phyloP scores from a whole-genome alignment of 2,113 vertebrate genomes.

The Boleophthalmus pectinirostris region DNA sequence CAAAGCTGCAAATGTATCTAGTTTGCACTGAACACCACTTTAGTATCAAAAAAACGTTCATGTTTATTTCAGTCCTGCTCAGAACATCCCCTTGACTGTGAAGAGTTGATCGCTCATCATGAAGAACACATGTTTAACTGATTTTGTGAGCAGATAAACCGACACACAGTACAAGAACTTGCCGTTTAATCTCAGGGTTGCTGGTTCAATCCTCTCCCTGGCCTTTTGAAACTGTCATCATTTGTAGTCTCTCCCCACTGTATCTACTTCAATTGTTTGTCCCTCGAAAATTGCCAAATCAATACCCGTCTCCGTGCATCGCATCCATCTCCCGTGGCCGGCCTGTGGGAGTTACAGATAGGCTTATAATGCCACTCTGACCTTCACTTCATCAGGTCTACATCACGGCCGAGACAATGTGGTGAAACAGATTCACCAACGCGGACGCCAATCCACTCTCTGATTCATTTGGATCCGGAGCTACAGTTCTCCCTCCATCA shows the following conservation, averaged over 20 bases:
- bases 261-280: slow-evolving; percentile 14
- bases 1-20: not conserved
- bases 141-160: too few species aligned
- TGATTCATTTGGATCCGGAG: slow-evolving; percentile 27
- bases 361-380: slow-evolving; percentile 30
- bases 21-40: too few species aligned
- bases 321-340: slow-evolving; percentile 43
- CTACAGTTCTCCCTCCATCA: slow-evolving; percentile 14
- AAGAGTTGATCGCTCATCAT: too few species aligned
- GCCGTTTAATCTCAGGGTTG: too few species aligned
- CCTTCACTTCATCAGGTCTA: slow-evolving; percentile 44
- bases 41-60: too few species aligned
- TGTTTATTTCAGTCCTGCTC: too few species aligned
- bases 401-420: slow-evolving; percentile 39
- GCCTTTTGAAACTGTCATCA: too few species aligned
- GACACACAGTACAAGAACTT: too few species aligned
- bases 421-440: not conserved
- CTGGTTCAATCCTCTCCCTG: too few species aligned
- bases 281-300: slow-evolving; percentile 46
- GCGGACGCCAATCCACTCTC: slow-evolving; percentile 17
- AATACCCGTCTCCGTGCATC: slow-evolving; percentile 43
- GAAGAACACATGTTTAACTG: too few species aligned
- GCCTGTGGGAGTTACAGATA: slow-evolving; percentile 23
- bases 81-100: too few species aligned
- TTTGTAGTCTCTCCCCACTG: too few species aligned